Conservation (phyloP, 2,888 invertebrate species). For the Campopleginae sp. region DNA sequence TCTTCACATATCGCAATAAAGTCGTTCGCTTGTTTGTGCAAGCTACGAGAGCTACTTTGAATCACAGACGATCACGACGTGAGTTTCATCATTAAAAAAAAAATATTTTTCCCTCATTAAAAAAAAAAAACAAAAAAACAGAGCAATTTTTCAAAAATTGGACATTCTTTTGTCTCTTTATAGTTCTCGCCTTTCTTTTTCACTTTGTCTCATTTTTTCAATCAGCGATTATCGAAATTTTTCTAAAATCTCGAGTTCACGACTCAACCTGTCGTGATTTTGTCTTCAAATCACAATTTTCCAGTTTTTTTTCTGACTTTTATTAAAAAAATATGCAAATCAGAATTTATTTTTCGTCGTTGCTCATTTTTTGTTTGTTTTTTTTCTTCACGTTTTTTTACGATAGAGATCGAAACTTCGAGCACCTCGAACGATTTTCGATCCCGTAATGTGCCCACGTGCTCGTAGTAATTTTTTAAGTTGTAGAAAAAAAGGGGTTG, state of each 20-base stretch:
- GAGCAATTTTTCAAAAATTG: no score
- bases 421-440: conserved; percentile 39
- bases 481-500: not conserved
- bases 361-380: no score
- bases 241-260: not conserved
- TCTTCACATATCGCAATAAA: conserved; percentile 34
- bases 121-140: no score
- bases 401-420: no score
- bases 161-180: not conserved
- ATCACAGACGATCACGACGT: conserved; percentile 82
- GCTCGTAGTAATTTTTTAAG: conserved; percentile 28
- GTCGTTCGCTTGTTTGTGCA: conserved; percentile 79
- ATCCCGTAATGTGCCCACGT: no score
- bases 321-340: not conserved
- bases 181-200: not conserved
- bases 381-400: no score
- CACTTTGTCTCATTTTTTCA: not conserved
- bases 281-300: not conserved
- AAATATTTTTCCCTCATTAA: conserved; percentile 23
- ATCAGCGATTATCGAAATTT: not conserved
- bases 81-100: conserved; percentile 75
- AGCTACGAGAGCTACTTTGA: conserved; percentile 83
- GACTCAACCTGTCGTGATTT: not conserved
- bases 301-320: not conserved
- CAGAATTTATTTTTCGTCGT: not conserved